Evolutionary conservation across 2,797 vertebrate genomes (phyloP).

Genomic region (Ctenopoma kingsleyae): DNA sequence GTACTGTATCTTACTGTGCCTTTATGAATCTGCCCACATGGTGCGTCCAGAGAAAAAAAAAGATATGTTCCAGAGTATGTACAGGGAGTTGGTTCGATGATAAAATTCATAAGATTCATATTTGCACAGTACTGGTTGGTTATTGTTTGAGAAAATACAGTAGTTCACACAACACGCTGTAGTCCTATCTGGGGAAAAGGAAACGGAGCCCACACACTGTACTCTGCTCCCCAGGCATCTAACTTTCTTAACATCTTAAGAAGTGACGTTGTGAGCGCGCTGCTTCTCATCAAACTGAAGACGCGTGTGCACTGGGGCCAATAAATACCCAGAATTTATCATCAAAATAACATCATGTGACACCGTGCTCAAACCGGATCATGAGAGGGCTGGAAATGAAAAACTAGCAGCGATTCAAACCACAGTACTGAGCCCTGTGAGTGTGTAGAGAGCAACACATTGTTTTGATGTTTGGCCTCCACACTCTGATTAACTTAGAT

Average conservation of each 20-base stretch:
- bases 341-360: constrained; percentile 55
- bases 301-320: constrained; percentile 30
- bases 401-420: constrained; percentile 10
- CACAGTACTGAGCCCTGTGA: neutral
- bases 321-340: constrained; percentile 40
- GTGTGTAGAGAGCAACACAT: constrained; percentile 8
- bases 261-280: constrained; percentile 10
- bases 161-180: constrained; percentile 22
- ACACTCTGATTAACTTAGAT: constrained; percentile 40
- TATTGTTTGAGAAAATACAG: constrained; percentile 42
- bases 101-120: constrained; percentile 49
- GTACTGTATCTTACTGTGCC: constrained; percentile 35
- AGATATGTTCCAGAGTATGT: constrained; percentile 45
- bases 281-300: constrained; percentile 31
- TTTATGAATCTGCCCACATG: constrained; percentile 62
- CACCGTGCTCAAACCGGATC: constrained; percentile 39
- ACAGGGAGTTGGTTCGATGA: constrained; percentile 23
- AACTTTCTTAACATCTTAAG: constrained; percentile 31
- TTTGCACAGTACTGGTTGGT: constrained; percentile 55
- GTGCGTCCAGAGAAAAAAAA: constrained; percentile 36
- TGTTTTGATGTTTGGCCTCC: constrained; percentile 44
- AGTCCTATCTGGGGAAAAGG: constrained; percentile 32
- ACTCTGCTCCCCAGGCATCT: constrained; percentile 19
- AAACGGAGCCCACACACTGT: constrained; percentile 25
- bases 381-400: constrained; percentile 27